These are phyloP conservation scores for Thamnophis sirtalis DNA, from an alignment of 2,113 vertebrate genomes.

Conservation along the genomic window DNA sequence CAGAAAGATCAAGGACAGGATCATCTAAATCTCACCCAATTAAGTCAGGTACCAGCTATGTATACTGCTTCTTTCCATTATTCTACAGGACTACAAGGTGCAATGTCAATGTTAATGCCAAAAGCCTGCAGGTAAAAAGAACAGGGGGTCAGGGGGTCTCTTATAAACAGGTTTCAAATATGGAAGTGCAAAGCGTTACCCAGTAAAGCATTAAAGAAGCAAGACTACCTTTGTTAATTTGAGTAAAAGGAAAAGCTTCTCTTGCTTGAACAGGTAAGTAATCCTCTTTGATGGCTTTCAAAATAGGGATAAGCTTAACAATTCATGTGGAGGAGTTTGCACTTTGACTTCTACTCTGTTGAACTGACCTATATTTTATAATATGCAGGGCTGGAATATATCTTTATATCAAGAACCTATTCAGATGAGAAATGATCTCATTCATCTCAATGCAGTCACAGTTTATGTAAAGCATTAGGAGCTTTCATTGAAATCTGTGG, in stretches of 20 bases:
- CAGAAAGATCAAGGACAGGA: conserved; percentile 34
- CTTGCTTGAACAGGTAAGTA: conserved; percentile 57
- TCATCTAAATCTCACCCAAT: conserved; percentile 25
- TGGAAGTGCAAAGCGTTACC: conserved; percentile 18
- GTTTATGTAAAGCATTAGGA: not conserved
- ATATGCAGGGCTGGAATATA: conserved; percentile 32
- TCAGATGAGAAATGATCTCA: not conserved
- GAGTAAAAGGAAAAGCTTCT: conserved; percentile 65
- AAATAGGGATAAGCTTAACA: conserved; percentile 63
- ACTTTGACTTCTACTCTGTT: conserved; percentile 55
- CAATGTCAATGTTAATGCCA: conserved; percentile 21
- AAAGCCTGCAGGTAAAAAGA: conserved; percentile 32
- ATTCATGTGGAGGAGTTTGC: conserved; percentile 53
- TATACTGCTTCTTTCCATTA: not conserved
- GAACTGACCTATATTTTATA: conserved; percentile 54
- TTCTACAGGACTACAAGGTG: conserved; percentile 10
- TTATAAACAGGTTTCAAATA: conserved; percentile 29
- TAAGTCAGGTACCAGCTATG: not conserved
- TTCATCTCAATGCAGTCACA: not conserved
- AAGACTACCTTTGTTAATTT: conserved; percentile 53
- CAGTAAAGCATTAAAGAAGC: conserved; percentile 44
- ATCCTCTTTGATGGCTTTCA: conserved; percentile 55
- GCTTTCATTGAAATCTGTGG: not conserved
- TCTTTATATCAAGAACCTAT: conserved; percentile 19
- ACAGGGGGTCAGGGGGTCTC: conserved; percentile 42